These are phyloP conservation scores for Ptychodera flava DNA, from an alignment of 35 echinoderm and acorn worm genomes.

Conservation along the genomic window DNA sequence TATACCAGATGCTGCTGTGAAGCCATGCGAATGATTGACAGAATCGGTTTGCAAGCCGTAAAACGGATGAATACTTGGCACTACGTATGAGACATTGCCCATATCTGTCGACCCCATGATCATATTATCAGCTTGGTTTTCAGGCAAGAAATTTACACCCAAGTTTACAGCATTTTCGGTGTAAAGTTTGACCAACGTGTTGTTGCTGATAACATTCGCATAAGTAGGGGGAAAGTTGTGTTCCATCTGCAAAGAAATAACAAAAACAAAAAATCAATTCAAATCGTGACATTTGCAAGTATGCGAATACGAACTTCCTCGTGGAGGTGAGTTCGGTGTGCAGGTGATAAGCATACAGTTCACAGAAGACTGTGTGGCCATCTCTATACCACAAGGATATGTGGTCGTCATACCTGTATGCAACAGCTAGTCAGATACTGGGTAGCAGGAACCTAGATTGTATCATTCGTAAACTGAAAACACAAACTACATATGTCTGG, in stretches of 20 bases:
- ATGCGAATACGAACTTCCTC: too few relatives aligned
- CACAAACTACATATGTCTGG: too few relatives aligned
- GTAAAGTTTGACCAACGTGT: not conserved
- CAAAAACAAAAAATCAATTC: too few relatives aligned
- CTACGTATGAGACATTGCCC: conserved; percentile 66
- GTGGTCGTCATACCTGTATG: too few relatives aligned
- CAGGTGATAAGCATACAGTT: too few relatives aligned
- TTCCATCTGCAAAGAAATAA: not conserved
- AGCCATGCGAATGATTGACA: conserved; percentile 29
- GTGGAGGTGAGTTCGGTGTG: too few relatives aligned
- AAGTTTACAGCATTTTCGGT: not conserved
- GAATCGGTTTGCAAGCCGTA: conserved; percentile 36
- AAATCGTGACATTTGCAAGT: too few relatives aligned
- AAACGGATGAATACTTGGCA: conserved; percentile 67
- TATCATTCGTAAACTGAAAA: too few relatives aligned
- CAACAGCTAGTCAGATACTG: too few relatives aligned
- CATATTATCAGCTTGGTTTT: not conserved
- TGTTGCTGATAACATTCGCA: not conserved
- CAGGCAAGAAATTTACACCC: not conserved
- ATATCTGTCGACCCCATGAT: conserved; percentile 57
- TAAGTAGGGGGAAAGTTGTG: not conserved
- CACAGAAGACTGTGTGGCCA: too few relatives aligned
- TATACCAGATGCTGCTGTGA: conserved; percentile 46
- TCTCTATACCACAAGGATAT: too few relatives aligned
- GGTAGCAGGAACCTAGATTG: too few relatives aligned